These are phyloP conservation scores for Asarcornis scutulata DNA, from an alignment of 2,113 vertebrate species.

Conservation along the genomic window DNA sequence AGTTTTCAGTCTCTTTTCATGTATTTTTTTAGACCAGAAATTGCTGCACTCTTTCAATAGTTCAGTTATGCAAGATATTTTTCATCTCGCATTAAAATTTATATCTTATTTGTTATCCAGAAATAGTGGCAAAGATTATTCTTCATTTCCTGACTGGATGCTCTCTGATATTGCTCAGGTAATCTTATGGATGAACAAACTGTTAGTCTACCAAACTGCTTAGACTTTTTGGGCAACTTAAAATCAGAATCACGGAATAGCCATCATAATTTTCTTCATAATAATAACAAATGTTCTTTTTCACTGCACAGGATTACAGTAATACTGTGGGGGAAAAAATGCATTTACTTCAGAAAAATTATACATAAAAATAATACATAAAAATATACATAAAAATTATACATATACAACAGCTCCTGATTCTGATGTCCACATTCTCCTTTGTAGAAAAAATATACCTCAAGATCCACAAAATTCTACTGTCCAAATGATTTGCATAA, in stretches of 20 bases:
- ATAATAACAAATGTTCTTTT: constrained; percentile 8
- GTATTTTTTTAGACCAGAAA: constrained; percentile 44
- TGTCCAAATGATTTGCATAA: neutral
- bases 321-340: neutral
- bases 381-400: neutral
- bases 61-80: constrained; percentile 59
- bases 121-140: constrained; percentile 65
- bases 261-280: neutral
- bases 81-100: constrained; percentile 61
- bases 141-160: constrained; percentile 63
- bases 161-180: constrained; percentile 37
- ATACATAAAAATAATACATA: neutral
- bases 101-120: constrained; percentile 65
- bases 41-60: constrained; percentile 20
- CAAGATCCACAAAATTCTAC: neutral
- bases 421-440: neutral
- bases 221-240: constrained; percentile 23
- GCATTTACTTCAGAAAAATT: constrained; percentile 2
- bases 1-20: neutral
- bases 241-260: constrained; percentile 13
- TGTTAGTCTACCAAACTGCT: constrained; percentile 4
- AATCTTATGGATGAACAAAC: constrained; percentile 49
- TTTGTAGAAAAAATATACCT: neutral
- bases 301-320: neutral
- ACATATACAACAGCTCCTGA: neutral